A percentile compares a stretch with the other conserved stretches of the same genome.
These are phyloP conservation scores for Microchrysa polita DNA, from an alignment of 2,888 invertebrate species.

Conservation along the genomic window DNA sequence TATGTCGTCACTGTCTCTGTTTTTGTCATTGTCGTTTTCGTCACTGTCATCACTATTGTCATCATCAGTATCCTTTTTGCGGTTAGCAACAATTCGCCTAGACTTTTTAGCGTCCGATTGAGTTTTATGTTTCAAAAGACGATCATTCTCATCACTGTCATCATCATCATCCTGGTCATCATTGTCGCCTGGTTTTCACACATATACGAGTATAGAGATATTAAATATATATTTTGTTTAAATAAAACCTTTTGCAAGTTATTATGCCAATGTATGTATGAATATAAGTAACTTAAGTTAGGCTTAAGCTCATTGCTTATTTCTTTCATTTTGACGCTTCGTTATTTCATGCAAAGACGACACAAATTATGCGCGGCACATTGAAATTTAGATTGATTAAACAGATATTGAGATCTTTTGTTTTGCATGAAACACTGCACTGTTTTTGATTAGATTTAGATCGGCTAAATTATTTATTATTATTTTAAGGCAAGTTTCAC, in stretches of 20 bases:
- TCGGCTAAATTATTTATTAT: constrained; percentile 20
- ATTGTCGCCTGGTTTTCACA: constrained; percentile 66
- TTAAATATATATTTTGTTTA: constrained; percentile 48
- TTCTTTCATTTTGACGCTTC: constrained; percentile 5
- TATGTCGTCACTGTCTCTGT: constrained; percentile 63
- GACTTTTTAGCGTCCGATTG: background rate
- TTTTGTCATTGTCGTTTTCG: constrained; percentile 62
- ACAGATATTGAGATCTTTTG: background rate
- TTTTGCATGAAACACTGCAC: constrained; percentile 30
- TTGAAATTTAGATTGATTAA: constrained; percentile 24
- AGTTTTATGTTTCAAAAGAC: background rate
- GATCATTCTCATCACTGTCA: constrained; percentile 62
- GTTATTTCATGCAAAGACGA: constrained; percentile 48
- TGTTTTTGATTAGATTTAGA: constrained; percentile 31
- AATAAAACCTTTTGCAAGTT: constrained; percentile 48
- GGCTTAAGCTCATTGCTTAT: constrained; percentile 48
- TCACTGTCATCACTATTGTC: constrained; percentile 64
- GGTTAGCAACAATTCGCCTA: constrained; percentile 46
- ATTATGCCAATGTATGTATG: constrained; percentile 56
- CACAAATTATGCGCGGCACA: constrained; percentile 39
- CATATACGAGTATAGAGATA: too few relatives aligned
- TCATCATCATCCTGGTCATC: constrained; percentile 65
- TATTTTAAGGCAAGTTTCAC: background rate
- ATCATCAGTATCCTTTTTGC: constrained; percentile 57
- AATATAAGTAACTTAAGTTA: constrained; percentile 47